phyloP scores from a whole-genome alignment of 1,140 invertebrate species.

The Drosophila eugracilis region DNA sequence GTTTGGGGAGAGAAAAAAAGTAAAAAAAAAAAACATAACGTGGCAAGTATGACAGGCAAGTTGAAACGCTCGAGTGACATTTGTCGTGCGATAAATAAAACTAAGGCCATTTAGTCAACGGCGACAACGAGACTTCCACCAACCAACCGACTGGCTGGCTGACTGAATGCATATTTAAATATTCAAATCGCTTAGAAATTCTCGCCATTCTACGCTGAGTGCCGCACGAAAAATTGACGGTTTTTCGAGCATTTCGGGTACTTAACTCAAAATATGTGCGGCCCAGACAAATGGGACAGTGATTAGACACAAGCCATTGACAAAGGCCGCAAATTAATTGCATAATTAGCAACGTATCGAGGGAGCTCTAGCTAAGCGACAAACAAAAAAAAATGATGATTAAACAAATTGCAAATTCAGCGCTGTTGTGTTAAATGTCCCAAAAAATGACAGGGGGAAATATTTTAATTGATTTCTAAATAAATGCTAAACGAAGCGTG shows the following conservation, averaged over 20 bases:
- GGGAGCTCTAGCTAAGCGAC: too few relatives aligned
- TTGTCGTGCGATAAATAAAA: slow-evolving; percentile 76
- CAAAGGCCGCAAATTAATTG: slow-evolving; percentile 65
- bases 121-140: too few relatives aligned
- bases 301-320: slow-evolving; percentile 55
- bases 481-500: slow-evolving; percentile 3
- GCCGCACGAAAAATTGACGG: slow-evolving; percentile 29
- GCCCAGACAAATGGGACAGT: slow-evolving; percentile 40
- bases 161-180: slow-evolving; percentile 70
- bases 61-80: slow-evolving; percentile 73
- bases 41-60: slow-evolving; percentile 44
- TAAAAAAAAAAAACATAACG: slow-evolving; percentile 13
- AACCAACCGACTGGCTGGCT: slow-evolving; percentile 18
- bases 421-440: slow-evolving; percentile 17
- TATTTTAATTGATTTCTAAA: slow-evolving; percentile 28
- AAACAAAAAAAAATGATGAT: not conserved
- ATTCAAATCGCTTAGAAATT: slow-evolving; percentile 67
- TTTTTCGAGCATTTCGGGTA: not conserved
- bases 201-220: slow-evolving; percentile 40
- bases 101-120: slow-evolving; percentile 66
- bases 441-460: slow-evolving; percentile 1
- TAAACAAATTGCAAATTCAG: slow-evolving; percentile 1
- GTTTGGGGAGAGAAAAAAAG: slow-evolving; percentile 1
- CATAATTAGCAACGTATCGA: slow-evolving; percentile 56
- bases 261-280: slow-evolving; percentile 14